Base-by-base conservation (phyloP, 2,888 invertebrate species). In the Scaeva pyrastri region DNA sequence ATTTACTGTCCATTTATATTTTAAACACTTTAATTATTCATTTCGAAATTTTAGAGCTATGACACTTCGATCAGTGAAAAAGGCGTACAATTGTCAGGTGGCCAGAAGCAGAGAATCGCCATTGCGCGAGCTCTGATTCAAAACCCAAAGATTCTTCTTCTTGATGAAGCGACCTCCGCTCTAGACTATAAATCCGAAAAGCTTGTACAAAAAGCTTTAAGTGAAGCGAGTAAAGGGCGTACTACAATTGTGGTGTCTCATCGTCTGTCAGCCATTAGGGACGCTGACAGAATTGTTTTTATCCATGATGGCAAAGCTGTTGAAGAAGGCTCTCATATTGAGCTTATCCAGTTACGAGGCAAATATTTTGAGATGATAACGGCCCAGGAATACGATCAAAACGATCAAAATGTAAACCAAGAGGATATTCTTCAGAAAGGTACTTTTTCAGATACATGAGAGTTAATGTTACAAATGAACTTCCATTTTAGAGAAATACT, bases 141-240 rank as follows among this genome's bases (percentile, higher is more conserved):
- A 79, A 94, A 95, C 88, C 97, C 97, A 0, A 95, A 94, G 88
- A 95, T 97, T 88, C 93, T 96, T 4, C 92, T 96, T 0, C 92
- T 96, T 66, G 97, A 97, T 89, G 97, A 97, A 91, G 97, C 97
- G 0, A 97, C 97, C 0, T 97, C 97, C 0, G 97, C 97, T 0
- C 91, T 97, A 88, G 97, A 97, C 91, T 95, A 95, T 2, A 95
- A 95, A 89, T 96, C 96, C 88, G 97, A 97, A 90, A 94, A 95
- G 5, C 94, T 95, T 73, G 97, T 97, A 0, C 97, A 97, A 91
- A 94, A 94, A 11, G 97, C 97, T 0, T 91, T 97, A 88, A 97
- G 97, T 89, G 94, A 94, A 11, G 97, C 97, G 0, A 94, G 95
- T n/a, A 93, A 94, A 88, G 96, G 95, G 2, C 93, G 96, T 62